Percentiles rank a stretch among this genome's conserved stretches.
phyloP scores from a whole-genome alignment of 2,797 vertebrate species.

The Amphiprion clarkii region DNA sequence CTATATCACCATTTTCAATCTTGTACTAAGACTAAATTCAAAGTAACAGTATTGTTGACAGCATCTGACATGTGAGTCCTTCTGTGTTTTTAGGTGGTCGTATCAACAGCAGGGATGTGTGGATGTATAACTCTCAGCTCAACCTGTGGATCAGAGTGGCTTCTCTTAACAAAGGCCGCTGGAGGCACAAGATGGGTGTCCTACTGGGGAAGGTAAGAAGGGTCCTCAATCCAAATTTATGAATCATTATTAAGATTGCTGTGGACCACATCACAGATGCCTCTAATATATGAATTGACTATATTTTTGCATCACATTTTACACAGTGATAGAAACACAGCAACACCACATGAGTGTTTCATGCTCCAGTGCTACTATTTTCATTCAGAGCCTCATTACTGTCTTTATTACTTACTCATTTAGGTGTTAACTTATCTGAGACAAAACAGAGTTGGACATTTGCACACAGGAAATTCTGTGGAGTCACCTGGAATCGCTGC shows the following conservation, averaged over 20 bases:
- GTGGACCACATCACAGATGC: too few species aligned
- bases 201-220: constrained; percentile 95
- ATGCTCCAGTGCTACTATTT: background rate
- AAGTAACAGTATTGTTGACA: background rate
- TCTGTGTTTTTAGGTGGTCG: constrained; percentile 89
- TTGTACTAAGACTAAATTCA: background rate
- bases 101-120: constrained; percentile 98
- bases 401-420: background rate
- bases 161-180: constrained; percentile 97
- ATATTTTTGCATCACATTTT: too few species aligned
- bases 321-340: too few species aligned
- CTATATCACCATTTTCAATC: background rate
- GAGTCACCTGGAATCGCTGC: background rate
- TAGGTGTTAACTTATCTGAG: background rate
- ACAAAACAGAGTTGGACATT: background rate
- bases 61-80: constrained; percentile 5
- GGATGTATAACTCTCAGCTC: constrained; percentile 99
- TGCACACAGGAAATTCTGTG: constrained; percentile 1
- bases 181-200: constrained; percentile 99
- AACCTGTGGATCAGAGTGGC: constrained; percentile 99
- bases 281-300: too few species aligned
- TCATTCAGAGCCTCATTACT: background rate
- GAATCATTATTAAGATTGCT: too few species aligned
- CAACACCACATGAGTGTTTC: too few species aligned
- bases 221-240: background rate